Conservation (phyloP, 2,113 vertebrate genomes). For the Grantiella picta region DNA sequence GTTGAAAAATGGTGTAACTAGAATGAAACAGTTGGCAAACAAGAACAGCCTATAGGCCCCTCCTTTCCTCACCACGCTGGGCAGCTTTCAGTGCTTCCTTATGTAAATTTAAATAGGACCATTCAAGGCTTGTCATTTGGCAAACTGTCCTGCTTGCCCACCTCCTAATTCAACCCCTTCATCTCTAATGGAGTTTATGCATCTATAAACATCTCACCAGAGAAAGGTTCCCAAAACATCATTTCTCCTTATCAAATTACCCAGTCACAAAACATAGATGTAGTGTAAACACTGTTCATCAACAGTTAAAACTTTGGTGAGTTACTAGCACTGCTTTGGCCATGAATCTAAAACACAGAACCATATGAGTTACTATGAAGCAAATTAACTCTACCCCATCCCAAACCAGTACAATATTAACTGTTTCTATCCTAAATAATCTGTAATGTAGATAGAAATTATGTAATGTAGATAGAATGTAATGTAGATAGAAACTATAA, state of each 20-base stretch:
- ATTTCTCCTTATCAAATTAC: not conserved
- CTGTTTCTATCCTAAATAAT: not conserved
- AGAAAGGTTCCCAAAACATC: not conserved
- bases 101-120: not conserved
- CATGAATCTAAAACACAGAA: not conserved
- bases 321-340: not conserved
- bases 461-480: no score
- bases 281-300: not conserved
- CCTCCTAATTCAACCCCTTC: not conserved
- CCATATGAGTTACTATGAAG: not conserved
- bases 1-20: not conserved
- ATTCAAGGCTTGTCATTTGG: not conserved
- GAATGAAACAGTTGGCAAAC: not conserved
- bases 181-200: not conserved
- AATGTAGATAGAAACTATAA: no score
- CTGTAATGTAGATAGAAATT: not conserved
- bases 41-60: not conserved
- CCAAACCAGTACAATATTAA: not conserved
- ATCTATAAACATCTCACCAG: not conserved
- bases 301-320: not conserved
- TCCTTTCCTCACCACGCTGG: not conserved
- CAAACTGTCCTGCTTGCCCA: not conserved
- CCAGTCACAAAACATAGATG: not conserved
- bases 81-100: not conserved
- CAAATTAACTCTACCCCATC: not conserved